Percentiles rank a stretch among this genome's conserved stretches.
Evolutionary conservation across 1,140 invertebrate genomes (phyloP).

Genomic region (Pseudoatta argentina): DNA sequence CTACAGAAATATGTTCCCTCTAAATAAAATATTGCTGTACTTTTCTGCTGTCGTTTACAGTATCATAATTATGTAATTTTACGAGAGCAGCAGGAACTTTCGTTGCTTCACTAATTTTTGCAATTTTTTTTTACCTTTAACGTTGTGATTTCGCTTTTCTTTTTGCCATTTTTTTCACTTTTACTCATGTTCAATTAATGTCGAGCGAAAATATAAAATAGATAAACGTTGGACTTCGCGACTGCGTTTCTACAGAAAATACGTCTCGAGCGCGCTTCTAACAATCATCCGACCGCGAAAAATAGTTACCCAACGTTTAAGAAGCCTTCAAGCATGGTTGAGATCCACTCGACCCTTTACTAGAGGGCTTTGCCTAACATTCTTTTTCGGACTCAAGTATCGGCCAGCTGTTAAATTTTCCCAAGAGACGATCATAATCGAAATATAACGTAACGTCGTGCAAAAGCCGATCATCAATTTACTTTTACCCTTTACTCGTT

Average conservation of each 20-base stretch:
- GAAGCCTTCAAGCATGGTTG: slow-evolving; percentile 20
- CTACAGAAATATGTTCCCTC: neutral
- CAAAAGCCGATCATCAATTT: neutral
- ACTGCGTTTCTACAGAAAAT: slow-evolving; percentile 31
- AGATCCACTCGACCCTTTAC: slow-evolving; percentile 52
- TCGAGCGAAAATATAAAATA: neutral
- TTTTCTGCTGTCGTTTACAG: neutral
- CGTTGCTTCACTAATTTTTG: neutral
- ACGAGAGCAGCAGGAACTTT: neutral
- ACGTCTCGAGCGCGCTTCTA: neutral
- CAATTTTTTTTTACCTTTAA: neutral
- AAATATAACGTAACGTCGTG: neutral
- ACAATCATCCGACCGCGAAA: slow-evolving; percentile 33
- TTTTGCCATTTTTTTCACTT: neutral
- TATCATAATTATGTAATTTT: slow-evolving; percentile 3
- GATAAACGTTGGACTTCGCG: neutral
- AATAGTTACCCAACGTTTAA: slow-evolving; percentile 48
- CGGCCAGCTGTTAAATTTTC: slow-evolving; percentile 8
- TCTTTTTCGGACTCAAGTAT: slow-evolving; percentile 13
- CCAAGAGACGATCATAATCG: slow-evolving; percentile 9
- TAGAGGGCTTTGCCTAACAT: slow-evolving; percentile 12
- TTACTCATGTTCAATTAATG: neutral
- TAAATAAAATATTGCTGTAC: slow-evolving; percentile 11
- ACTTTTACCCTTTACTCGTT: neutral
- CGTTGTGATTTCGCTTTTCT: neutral